Conservation (phyloP, 1,140 invertebrate species). For the Neocloeon triangulifer region DNA sequence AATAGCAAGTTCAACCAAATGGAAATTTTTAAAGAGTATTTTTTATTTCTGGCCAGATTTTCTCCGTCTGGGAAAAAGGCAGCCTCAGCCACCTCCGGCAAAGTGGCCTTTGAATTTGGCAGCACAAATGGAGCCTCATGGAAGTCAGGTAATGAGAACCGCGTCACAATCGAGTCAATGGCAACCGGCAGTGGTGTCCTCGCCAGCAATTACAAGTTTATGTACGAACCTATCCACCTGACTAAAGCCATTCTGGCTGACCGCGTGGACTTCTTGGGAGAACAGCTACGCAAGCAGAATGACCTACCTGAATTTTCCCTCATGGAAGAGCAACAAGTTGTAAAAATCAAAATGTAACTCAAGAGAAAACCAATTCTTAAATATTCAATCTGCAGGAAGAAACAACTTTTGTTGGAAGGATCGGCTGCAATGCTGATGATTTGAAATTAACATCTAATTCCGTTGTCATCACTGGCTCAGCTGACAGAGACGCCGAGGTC, state of each 20-base stretch:
- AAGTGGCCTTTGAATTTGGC: constrained; percentile 24
- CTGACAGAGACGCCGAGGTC: constrained; percentile 14
- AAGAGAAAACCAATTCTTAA: too few species aligned
- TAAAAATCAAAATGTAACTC: constrained; percentile 1
- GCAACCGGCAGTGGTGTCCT: too few species aligned
- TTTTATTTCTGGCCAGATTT: constrained; percentile 9
- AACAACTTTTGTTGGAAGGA: constrained; percentile 34
- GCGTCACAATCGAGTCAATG: too few species aligned
- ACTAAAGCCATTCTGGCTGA: constrained; percentile 7
- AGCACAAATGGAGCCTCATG: constrained; percentile 11
- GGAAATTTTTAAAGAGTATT: too few species aligned
- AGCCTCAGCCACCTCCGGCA: constrained; percentile 25
- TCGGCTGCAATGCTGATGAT: constrained; percentile 45
- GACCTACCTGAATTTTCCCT: neutral
- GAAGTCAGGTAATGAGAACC: neutral
- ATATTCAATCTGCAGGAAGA: too few species aligned
- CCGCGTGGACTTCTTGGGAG: constrained; percentile 6
- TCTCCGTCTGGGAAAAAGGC: constrained; percentile 27
- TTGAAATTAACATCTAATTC: constrained; percentile 4
- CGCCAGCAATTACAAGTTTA: too few species aligned
- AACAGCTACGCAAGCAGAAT: constrained; percentile 1
- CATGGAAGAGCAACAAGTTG: neutral
- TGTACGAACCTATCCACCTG: neutral
- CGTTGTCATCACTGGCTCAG: constrained; percentile 6
- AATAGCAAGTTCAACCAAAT: too few species aligned